Evolutionary conservation across 2,797 vertebrate genomes (phyloP).

Genomic region (Myotis vivesi): DNA sequence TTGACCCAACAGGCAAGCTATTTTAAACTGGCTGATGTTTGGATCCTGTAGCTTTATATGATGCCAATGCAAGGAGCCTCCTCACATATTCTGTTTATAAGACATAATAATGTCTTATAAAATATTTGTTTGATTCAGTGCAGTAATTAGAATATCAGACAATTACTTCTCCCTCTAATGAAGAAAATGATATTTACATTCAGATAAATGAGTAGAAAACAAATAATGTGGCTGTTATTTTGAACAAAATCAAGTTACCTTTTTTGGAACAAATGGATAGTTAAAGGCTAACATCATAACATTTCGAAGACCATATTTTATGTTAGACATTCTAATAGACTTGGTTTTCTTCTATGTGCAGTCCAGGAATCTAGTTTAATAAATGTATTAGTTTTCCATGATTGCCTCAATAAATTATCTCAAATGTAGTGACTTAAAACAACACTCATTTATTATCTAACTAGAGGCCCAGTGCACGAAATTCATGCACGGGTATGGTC

Average conservation of each 20-base stretch:
- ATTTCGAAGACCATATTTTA: background rate
- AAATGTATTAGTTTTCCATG: background rate
- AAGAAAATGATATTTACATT: constrained; percentile 33
- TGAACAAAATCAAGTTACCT: constrained; percentile 11
- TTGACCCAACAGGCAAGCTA: background rate
- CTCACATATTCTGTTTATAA: constrained; percentile 36
- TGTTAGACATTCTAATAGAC: background rate
- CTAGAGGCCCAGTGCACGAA: no score
- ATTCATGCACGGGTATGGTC: no score
- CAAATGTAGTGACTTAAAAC: background rate
- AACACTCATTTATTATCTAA: background rate
- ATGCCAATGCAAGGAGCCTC: constrained; percentile 11
- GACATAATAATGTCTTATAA: background rate
- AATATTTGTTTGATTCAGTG: constrained; percentile 36
- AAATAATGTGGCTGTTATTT: constrained; percentile 33
- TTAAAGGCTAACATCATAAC: constrained; percentile 10
- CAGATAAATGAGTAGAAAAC: background rate
- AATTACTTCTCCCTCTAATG: constrained; percentile 23
- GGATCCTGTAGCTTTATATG: background rate
- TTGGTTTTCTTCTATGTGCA: background rate
- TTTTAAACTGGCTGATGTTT: constrained; percentile 20
- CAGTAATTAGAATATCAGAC: background rate
- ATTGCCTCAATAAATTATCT: background rate
- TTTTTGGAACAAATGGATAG: background rate
- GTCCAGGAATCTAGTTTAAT: background rate